These are phyloP conservation scores for Varroa destructor DNA, from an alignment of 1,140 invertebrate species.

Conservation along the genomic window DNA sequence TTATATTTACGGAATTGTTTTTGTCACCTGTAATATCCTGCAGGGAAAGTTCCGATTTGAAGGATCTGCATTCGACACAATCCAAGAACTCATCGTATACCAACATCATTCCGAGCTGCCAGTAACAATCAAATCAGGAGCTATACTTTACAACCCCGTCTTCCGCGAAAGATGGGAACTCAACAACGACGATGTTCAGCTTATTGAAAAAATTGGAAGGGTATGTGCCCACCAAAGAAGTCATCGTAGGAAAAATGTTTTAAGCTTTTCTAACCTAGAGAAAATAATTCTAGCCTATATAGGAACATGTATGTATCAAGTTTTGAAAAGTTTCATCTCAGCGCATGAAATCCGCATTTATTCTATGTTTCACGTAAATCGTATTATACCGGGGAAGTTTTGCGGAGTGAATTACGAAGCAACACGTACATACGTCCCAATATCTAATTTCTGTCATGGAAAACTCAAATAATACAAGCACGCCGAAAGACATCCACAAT, in stretches of 20 bases:
- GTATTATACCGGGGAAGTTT: too few species aligned
- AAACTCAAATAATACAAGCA: too few species aligned
- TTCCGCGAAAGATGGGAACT: slow-evolving; percentile 86
- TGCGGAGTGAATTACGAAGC: too few species aligned
- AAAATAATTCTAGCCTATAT: background rate
- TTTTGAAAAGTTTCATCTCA: too few species aligned
- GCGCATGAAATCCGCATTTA: too few species aligned
- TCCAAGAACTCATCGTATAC: slow-evolving; percentile 74
- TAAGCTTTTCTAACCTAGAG: too few species aligned
- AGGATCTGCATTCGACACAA: slow-evolving; percentile 76
- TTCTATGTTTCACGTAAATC: too few species aligned
- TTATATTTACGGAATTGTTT: too few species aligned
- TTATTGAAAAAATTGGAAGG: slow-evolving; percentile 84
- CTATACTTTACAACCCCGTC: slow-evolving; percentile 70
- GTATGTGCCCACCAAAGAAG: slow-evolving; percentile 45
- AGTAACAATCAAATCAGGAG: slow-evolving; percentile 79
- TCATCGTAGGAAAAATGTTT: too few species aligned
- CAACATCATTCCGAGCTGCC: slow-evolving; percentile 67
- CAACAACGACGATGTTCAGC: slow-evolving; percentile 83
- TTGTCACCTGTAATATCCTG: slow-evolving; percentile 25
- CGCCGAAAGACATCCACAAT: too few species aligned
- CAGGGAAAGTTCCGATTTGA: slow-evolving; percentile 84
- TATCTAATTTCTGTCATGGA: too few species aligned
- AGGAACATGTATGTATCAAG: background rate
- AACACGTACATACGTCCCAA: too few species aligned